A percentile compares a stretch with the other conserved stretches of the same genome.
These are phyloP conservation scores for Tipula confusa DNA, from an alignment of 2,888 invertebrate species.

Conservation along the genomic window DNA sequence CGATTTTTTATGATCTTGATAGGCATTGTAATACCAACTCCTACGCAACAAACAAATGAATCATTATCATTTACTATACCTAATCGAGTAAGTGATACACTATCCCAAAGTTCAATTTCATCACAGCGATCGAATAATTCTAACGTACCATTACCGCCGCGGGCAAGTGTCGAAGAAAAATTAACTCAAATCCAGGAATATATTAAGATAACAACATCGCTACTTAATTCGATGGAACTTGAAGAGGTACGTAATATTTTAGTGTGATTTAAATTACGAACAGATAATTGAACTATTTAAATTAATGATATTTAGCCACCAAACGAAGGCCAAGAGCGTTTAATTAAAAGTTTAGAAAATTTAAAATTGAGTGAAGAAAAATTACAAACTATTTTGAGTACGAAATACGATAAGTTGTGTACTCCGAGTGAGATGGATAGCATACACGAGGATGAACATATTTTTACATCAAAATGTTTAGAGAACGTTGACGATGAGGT, in stretches of 20 bases:
- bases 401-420: background rate
- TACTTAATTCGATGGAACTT: slow-evolving; percentile 61
- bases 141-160: background rate
- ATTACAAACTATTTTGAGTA: slow-evolving; percentile 42
- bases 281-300: slow-evolving; percentile 33
- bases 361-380: slow-evolving; percentile 67
- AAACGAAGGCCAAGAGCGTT: slow-evolving; percentile 54
- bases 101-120: slow-evolving; percentile 31
- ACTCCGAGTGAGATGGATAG: background rate
- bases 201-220: slow-evolving; percentile 63
- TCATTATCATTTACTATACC: background rate
- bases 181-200: slow-evolving; percentile 69
- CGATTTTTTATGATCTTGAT: slow-evolving; percentile 34
- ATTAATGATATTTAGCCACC: slow-evolving; percentile 40
- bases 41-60: slow-evolving; percentile 29
- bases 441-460: background rate
- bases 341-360: slow-evolving; percentile 63
- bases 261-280: too few relatives aligned
- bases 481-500: slow-evolving; percentile 14
- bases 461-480: background rate
- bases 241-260: slow-evolving; percentile 32
- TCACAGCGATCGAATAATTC: slow-evolving; percentile 26
- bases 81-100: background rate
- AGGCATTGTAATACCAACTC: slow-evolving; percentile 45
- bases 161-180: slow-evolving; percentile 58